Base-by-base conservation (phyloP, 2,888 invertebrate species). In the Fissipunctia ypsillon region DNA sequence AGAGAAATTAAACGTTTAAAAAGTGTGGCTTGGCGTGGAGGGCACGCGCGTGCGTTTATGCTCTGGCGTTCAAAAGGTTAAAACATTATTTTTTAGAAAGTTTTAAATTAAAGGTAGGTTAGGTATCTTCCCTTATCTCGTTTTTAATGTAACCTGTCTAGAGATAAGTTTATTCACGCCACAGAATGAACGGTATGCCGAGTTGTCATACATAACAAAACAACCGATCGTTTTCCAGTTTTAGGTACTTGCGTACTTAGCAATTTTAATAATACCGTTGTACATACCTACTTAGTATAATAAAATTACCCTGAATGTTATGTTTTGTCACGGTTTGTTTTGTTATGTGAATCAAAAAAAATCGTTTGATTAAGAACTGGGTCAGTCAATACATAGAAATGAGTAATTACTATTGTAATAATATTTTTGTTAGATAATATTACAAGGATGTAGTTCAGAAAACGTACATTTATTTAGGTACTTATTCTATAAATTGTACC, bases 321-420 rank as follows among this genome's bases (percentile, higher is more conserved):
- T n/a, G n/a, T n/a, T n/a, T n/a, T 31, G 22, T 35, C 38, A 59
- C n/a, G n/a, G n/a, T n/a, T n/a, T 25, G 41, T 52, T 50, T 22
- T 22, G 19, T 64, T 80, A 80, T 75, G 70, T 74, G 66, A 61
- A 19, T 14, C 6, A 3, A 65, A 56, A 67, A 12, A 68, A 28
- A 38, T 41, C 10, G 14, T 59, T 35, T 60, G 80, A 80, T 81
- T 76, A 73, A n/a, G n/a, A 80, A 61, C 22, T 76, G 41, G 81
- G 77, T 64, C 81, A 73, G 35, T 14, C 22, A 61, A 50, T 61
- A 52, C 3, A 45, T 19, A 43, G 35, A 57, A 10, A 56, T 69
- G 22, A 66, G 38, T 65, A 50, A 54, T 52, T 9, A 4, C 0
- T 19, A 31, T 60, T 41, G 12, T 56, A 45, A 7, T 19, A 3